Conservation (phyloP, 2,113 vertebrate genomes). For the Aleadryas rufinucha region DNA sequence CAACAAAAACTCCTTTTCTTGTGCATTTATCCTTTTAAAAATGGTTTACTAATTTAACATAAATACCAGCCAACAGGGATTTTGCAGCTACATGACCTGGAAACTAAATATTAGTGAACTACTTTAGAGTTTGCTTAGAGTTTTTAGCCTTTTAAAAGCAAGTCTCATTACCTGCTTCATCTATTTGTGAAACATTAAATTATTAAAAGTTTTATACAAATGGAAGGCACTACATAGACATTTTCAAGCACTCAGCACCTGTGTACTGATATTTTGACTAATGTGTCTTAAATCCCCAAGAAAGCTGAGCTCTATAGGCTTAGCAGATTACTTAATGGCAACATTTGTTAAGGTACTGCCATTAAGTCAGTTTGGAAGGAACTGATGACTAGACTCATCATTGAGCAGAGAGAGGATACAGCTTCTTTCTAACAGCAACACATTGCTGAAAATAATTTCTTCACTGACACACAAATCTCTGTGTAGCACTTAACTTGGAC, state of each 20-base stretch:
- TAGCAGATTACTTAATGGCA: conserved; percentile 34
- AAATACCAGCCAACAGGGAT: neutral
- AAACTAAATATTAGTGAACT: neutral
- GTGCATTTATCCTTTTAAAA: neutral
- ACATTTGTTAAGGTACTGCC: neutral
- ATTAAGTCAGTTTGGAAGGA: conserved; percentile 24
- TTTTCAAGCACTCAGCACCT: conserved; percentile 32
- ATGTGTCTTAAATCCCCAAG: neutral
- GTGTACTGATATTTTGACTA: neutral
- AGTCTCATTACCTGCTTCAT: neutral
- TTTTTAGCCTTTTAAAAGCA: neutral
- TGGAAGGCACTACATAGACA: neutral
- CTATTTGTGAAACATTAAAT: neutral
- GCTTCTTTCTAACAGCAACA: neutral
- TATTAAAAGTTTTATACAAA: conserved; percentile 7
- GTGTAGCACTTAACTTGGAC: conserved; percentile 43
- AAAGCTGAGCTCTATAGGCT: conserved; percentile 18
- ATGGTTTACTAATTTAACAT: neutral
- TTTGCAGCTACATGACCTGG: neutral
- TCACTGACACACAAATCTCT: conserved; percentile 22
- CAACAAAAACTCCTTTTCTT: neutral
- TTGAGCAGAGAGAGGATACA: neutral
- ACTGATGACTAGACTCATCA: neutral
- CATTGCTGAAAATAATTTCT: conserved; percentile 32
- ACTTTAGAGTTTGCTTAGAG: neutral